Percentiles rank a stretch among this genome's conserved stretches.
These are phyloP conservation scores for Acanthoscelides obtectus DNA, from an alignment of 2,888 invertebrate species.

Conservation along the genomic window DNA sequence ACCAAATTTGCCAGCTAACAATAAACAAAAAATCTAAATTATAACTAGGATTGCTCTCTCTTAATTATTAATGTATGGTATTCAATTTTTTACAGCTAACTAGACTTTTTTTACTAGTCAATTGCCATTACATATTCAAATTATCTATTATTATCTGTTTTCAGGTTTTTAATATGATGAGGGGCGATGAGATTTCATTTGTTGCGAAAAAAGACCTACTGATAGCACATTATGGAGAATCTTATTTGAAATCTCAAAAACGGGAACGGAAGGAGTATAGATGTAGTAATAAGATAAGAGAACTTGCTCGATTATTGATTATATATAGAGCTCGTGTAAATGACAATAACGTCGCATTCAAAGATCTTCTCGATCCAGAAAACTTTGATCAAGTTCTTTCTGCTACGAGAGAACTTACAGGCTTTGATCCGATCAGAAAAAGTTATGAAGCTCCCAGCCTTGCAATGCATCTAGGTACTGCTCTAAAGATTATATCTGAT, in stretches of 20 bases:
- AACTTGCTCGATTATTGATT: conserved; percentile 12
- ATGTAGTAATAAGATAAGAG: conserved; percentile 15
- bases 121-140: not conserved
- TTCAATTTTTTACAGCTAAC: no score
- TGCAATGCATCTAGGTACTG: conserved; percentile 11
- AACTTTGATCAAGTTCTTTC: conserved; percentile 8
- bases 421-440: conserved; percentile 12
- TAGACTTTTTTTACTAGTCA: not conserved
- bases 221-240: conserved; percentile 15
- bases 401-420: conserved; percentile 9
- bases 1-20: no score
- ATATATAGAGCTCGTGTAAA: conserved; percentile 8
- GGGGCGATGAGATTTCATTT: conserved; percentile 14
- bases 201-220: conserved; percentile 17
- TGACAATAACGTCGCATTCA: conserved; percentile 4
- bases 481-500: conserved; percentile 13
- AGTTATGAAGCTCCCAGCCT: conserved; percentile 10
- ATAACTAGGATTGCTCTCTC: no score
- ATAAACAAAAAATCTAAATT: no score
- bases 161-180: conserved; percentile 16
- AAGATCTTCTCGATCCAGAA: conserved; percentile 5
- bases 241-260: conserved; percentile 16
- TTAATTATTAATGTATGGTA: no score
- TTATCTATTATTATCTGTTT: no score
- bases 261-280: conserved; percentile 13